Conservation (phyloP, 2,113 vertebrate genomes). For the Siphamia tubifer region DNA sequence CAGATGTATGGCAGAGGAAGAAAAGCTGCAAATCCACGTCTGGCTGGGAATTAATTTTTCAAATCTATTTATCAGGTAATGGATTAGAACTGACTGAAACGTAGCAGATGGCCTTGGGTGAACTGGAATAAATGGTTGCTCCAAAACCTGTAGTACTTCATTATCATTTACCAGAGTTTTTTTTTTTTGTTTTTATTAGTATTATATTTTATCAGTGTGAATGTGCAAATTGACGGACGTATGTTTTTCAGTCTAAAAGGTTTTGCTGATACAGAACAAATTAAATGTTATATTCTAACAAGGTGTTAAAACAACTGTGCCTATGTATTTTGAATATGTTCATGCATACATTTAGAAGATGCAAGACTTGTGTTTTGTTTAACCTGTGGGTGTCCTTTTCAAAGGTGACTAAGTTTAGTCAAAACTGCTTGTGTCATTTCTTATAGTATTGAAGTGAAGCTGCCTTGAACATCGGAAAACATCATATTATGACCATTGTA, state of each 20-base stretch:
- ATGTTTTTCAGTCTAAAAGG: conserved; percentile 1
- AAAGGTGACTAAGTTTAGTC: background rate
- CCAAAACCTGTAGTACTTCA: conserved; percentile 38
- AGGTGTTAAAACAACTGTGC: background rate
- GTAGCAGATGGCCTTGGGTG: conserved; percentile 48
- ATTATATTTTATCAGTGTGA: background rate
- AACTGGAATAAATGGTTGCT: conserved; percentile 38
- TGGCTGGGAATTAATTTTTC: conserved; percentile 54
- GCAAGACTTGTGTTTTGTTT: background rate
- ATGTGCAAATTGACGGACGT: background rate
- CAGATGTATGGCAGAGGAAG: conserved; percentile 33
- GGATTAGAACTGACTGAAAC: conserved; percentile 55
- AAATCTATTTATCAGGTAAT: conserved; percentile 69
- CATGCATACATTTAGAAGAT: conserved; percentile 17
- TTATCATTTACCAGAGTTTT: conserved; percentile 26
- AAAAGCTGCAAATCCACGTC: conserved; percentile 52
- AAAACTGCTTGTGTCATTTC: conserved; percentile 16
- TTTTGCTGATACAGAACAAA: background rate
- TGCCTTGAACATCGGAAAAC: conserved; percentile 8
- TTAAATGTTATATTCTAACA: background rate
- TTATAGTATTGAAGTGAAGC: conserved; percentile 9
- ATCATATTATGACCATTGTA: conserved; percentile 11
- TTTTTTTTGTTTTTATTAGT: background rate
- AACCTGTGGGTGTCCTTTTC: background rate
- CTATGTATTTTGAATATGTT: background rate